Conservation (phyloP, 2,888 invertebrate genomes). For the Esperia sulphurella region DNA sequence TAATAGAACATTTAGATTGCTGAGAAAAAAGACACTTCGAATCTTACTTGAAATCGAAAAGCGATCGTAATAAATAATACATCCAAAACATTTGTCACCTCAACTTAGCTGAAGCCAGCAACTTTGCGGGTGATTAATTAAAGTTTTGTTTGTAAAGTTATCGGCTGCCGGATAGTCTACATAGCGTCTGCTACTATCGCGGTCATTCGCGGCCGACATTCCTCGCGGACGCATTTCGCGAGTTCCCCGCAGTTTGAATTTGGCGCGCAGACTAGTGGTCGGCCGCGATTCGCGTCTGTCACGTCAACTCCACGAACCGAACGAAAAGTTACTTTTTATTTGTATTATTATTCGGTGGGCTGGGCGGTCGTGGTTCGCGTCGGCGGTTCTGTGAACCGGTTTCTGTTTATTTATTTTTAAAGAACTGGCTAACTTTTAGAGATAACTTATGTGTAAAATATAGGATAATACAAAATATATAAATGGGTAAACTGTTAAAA, state of each 20-base stretch:
- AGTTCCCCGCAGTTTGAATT: constrained; percentile 55
- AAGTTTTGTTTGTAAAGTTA: too few relatives aligned
- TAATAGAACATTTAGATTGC: too few relatives aligned
- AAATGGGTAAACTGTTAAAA: constrained; percentile 2
- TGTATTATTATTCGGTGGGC: constrained; percentile 4
- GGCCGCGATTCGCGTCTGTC: constrained; percentile 4
- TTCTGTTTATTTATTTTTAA: neutral
- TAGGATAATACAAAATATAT: neutral
- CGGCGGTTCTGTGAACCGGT: too few relatives aligned
- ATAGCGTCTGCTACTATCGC: constrained; percentile 2
- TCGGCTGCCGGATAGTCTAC: neutral
- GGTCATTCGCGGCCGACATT: constrained; percentile 12
- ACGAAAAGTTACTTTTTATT: neutral
- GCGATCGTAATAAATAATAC: too few relatives aligned
- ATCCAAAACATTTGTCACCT: too few relatives aligned
- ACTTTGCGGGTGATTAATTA: too few relatives aligned
- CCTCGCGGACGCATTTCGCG: constrained; percentile 18
- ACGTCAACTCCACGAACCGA: too few relatives aligned
- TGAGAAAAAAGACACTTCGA: too few relatives aligned
- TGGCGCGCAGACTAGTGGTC: constrained; percentile 53
- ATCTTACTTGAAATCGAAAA: too few relatives aligned
- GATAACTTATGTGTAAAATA: constrained; percentile 2
- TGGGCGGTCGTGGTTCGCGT: neutral
- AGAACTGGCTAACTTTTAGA: constrained; percentile 5
- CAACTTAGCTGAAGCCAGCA: too few relatives aligned